Percentiles rank a stretch among this genome's conserved stretches.
Evolutionary conservation across 1,140 invertebrate genomes (phyloP).

Genomic region (Aphis gossypii): DNA sequence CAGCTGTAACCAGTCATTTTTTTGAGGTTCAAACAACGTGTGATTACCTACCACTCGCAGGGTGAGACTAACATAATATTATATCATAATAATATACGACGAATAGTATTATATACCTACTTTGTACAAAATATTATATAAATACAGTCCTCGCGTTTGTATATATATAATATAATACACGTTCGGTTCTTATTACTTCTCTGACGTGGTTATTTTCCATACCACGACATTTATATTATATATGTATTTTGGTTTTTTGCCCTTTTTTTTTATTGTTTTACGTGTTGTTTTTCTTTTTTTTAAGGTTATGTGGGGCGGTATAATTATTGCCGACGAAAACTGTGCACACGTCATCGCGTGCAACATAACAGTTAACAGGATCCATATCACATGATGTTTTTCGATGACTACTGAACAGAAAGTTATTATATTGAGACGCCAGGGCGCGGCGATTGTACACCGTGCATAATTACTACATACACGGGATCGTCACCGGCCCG

Average conservation of each 20-base stretch:
- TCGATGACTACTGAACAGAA: slow-evolving; percentile 41
- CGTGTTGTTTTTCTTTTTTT: slow-evolving; percentile 25
- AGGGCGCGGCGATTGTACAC: not conserved
- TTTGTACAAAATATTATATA: not conserved
- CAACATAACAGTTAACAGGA: slow-evolving; percentile 34
- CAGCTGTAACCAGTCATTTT: not conserved
- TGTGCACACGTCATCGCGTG: slow-evolving; percentile 44
- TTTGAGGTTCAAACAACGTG: not conserved
- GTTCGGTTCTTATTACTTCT: not conserved
- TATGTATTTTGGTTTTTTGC: not conserved
- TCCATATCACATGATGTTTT: slow-evolving; percentile 46
- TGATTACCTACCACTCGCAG: not conserved
- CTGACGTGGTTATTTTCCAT: not conserved
- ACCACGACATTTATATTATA: not conserved
- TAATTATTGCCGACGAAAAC: slow-evolving; percentile 41
- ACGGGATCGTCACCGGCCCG: not conserved
- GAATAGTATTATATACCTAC: not conserved
- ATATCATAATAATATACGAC: not conserved
- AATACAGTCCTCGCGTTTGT: not conserved
- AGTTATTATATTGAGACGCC: slow-evolving; percentile 46
- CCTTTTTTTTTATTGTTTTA: slow-evolving; percentile 44
- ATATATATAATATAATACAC: not conserved
- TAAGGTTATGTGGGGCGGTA: slow-evolving; percentile 27
- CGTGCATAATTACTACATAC: not conserved
- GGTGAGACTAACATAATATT: not conserved